Percentiles rank a stretch among this genome's conserved stretches.
Evolutionary conservation across 2,888 invertebrate species (phyloP).

Genomic region (Acleris emargana): DNA sequence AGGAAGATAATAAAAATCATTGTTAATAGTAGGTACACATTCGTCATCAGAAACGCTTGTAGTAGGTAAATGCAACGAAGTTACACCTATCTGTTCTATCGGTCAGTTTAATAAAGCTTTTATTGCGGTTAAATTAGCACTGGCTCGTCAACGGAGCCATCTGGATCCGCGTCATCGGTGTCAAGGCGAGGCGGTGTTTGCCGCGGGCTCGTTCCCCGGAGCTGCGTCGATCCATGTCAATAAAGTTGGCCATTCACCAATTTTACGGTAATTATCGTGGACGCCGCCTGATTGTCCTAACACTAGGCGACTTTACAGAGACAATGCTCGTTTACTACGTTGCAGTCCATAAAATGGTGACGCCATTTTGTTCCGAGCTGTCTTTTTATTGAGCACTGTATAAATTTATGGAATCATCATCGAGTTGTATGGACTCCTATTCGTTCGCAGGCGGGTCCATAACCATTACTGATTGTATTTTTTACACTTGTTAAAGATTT

Average conservation of each 20-base stretch:
- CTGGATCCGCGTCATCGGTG: slow-evolving; percentile 52
- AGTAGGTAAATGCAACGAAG: slow-evolving; percentile 15
- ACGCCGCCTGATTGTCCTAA: slow-evolving; percentile 53
- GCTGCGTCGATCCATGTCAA: slow-evolving; percentile 58
- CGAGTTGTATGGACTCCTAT: slow-evolving; percentile 79
- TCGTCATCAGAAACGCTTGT: slow-evolving; percentile 10
- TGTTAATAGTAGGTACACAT: slow-evolving; percentile 28
- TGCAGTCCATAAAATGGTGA: slow-evolving; percentile 74
- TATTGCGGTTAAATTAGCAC: slow-evolving; percentile 70
- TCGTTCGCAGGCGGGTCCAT: slow-evolving; percentile 72
- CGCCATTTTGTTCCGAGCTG: slow-evolving; percentile 75
- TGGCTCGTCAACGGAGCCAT: slow-evolving; percentile 50
- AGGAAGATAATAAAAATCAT: slow-evolving; percentile 35
- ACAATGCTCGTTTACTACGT: slow-evolving; percentile 65
- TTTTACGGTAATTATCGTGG: slow-evolving; percentile 67
- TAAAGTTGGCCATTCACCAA: slow-evolving; percentile 61
- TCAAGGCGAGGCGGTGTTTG: slow-evolving; percentile 65
- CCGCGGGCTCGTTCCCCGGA: slow-evolving; percentile 42
- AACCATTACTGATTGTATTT: slow-evolving; percentile 78
- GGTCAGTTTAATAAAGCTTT: slow-evolving; percentile 44
- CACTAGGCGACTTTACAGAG: slow-evolving; percentile 45
- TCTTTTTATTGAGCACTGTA: slow-evolving; percentile 80
- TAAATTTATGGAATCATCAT: slow-evolving; percentile 83
- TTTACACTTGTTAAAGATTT: slow-evolving; percentile 66
- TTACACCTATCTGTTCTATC: slow-evolving; percentile 36